Evolutionary conservation across 2,113 vertebrate species (phyloP).

Genomic region (Thomomys bottae): DNA sequence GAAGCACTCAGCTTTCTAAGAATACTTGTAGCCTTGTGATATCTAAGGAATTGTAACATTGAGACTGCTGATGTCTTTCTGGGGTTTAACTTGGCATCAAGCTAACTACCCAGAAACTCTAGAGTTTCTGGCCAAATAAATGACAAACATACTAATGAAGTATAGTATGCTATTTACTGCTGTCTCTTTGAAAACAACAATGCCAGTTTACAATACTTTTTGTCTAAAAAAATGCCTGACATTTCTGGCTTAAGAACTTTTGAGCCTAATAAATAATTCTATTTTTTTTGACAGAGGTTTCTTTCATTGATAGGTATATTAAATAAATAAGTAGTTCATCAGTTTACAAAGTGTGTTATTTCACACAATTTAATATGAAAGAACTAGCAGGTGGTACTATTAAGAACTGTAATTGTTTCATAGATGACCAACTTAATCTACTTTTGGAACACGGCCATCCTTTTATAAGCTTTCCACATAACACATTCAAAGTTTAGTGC

Average conservation of each 20-base stretch:
- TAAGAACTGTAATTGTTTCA: constrained; percentile 78
- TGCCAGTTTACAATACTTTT: constrained; percentile 61
- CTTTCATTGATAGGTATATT: constrained; percentile 79
- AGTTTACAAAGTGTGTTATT: constrained; percentile 79
- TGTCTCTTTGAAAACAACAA: constrained; percentile 54
- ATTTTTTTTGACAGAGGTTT: constrained; percentile 76
- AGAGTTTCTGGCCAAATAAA: constrained; percentile 61
- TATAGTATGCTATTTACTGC: constrained; percentile 40
- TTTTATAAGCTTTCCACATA: constrained; percentile 78
- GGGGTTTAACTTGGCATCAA: constrained; percentile 56
- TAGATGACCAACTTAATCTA: constrained; percentile 77
- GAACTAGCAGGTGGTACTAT: constrained; percentile 79
- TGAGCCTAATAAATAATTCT: constrained; percentile 71
- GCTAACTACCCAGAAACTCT: constrained; percentile 53
- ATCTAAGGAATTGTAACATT: background rate
- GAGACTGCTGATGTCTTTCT: constrained; percentile 17
- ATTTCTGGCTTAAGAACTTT: constrained; percentile 77
- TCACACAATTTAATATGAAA: constrained; percentile 81
- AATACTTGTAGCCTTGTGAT: background rate
- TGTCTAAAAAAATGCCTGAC: constrained; percentile 66
- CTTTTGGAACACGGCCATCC: constrained; percentile 71
- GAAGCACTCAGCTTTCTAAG: background rate
- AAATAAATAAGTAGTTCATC: constrained; percentile 77
- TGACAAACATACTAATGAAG: constrained; percentile 63
- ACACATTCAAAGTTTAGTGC: constrained; percentile 72